Percentiles rank a stretch among this genome's conserved stretches.
These are phyloP conservation scores for Tragelaphus strepsiceros DNA, from an alignment of 2,113 vertebrate species.

Conservation along the genomic window DNA sequence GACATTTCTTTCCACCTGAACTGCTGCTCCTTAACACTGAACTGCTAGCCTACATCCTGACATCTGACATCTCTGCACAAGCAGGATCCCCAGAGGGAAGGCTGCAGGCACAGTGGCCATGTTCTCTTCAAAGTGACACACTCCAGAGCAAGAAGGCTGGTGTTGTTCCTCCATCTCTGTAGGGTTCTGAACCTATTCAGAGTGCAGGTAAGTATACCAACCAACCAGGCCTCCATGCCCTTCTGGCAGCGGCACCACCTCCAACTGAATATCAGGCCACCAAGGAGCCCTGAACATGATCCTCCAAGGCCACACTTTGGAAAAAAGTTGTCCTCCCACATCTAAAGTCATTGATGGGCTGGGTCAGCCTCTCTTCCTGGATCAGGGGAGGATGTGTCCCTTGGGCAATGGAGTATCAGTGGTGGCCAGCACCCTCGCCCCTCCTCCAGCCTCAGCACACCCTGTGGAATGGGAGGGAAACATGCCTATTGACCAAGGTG, in stretches of 20 bases:
- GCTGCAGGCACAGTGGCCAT: neutral
- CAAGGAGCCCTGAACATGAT: neutral
- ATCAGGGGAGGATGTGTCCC: neutral
- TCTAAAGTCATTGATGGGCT: neutral
- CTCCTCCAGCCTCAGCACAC: neutral
- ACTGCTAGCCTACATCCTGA: neutral
- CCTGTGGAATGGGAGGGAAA: neutral
- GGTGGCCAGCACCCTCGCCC: neutral
- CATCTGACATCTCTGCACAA: neutral
- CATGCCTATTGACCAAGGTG: neutral
- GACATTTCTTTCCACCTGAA: neutral
- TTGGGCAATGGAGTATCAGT: accelerated
- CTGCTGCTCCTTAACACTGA: neutral
- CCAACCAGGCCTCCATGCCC: neutral
- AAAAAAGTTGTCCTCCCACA: neutral
- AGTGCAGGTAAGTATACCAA: neutral
- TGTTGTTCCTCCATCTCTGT: neutral
- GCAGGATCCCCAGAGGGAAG: neutral
- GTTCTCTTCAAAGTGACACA: neutral
- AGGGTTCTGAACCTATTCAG: neutral
- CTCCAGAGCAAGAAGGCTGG: neutral
- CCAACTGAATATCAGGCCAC: neutral
- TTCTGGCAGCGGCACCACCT: neutral
- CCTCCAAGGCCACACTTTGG: neutral
- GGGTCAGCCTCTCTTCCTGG: neutral